Percentiles rank a stretch among this genome's conserved stretches.
phyloP scores from a whole-genome alignment of 2,113 vertebrate species.

The Dryoscopus gambensis region DNA sequence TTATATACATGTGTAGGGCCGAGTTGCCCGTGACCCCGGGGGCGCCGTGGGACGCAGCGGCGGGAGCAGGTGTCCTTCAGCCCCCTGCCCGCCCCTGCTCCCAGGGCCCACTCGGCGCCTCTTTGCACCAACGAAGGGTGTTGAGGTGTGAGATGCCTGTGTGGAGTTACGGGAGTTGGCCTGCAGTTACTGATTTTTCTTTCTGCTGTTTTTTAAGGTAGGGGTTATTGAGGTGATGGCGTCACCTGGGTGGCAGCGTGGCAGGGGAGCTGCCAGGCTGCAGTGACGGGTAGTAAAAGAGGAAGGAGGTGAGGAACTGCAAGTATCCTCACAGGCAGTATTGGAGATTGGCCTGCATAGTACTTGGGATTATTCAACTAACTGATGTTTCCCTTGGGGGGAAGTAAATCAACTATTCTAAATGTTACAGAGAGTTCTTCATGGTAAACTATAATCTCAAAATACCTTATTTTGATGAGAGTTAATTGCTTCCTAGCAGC shows the following conservation, averaged over 20 bases:
- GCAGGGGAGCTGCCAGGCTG: neutral
- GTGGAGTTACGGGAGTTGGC: neutral
- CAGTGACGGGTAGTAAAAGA: neutral
- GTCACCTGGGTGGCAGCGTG: neutral
- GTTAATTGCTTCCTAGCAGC: neutral
- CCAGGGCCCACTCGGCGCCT: neutral
- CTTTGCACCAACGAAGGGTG: neutral
- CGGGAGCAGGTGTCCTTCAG: neutral
- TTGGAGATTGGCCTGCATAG: neutral
- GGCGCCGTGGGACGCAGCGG: neutral
- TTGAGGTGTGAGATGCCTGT: neutral
- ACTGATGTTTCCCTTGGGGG: neutral
- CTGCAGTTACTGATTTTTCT: neutral
- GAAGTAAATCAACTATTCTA: neutral
- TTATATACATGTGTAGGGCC: accelerated
- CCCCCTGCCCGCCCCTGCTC: neutral
- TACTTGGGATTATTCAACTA: neutral
- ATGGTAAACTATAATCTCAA: neutral
- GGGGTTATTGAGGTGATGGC: neutral
- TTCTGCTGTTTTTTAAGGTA: neutral
- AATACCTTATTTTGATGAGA: neutral
- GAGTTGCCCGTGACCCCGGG: neutral
- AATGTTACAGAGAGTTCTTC: neutral
- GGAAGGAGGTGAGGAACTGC: neutral
- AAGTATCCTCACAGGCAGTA: neutral